Percentiles rank a stretch among this genome's conserved stretches.
phyloP scores from a whole-genome alignment of 2,113 vertebrate genomes.

The Melierax canorus region DNA sequence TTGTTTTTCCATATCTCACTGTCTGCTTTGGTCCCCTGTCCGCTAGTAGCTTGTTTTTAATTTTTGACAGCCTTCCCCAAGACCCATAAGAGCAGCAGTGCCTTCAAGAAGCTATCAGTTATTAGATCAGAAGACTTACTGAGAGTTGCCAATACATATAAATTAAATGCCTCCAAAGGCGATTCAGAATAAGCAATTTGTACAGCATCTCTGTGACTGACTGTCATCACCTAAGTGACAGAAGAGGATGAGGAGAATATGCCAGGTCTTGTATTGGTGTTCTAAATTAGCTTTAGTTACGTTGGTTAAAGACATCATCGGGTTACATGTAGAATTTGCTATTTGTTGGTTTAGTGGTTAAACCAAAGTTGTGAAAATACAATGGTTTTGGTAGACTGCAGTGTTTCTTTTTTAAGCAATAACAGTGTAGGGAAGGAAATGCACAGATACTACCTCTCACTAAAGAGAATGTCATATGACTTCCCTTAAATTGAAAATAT shows the following conservation, averaged over 20 bases:
- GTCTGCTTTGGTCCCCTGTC: neutral
- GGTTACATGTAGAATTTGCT: fast-evolving
- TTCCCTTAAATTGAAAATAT: fast-evolving
- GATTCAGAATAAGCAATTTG: neutral
- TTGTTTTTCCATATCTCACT: neutral
- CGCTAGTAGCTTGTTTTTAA: neutral
- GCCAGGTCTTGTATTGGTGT: neutral
- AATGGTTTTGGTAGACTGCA: fast-evolving
- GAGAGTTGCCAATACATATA: neutral
- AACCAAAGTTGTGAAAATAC: neutral
- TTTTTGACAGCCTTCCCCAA: neutral
- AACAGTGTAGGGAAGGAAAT: neutral
- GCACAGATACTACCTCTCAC: neutral
- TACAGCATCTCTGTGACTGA: fast-evolving
- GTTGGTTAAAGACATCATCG: neutral
- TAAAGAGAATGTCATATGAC: neutral
- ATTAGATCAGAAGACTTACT: fast-evolving
- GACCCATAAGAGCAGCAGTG: fast-evolving
- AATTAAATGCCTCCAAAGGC: neutral
- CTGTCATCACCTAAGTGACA: neutral
- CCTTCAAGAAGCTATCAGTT: neutral
- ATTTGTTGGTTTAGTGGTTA: neutral
- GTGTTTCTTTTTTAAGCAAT: neutral
- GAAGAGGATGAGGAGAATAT: neutral
- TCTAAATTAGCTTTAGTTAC: neutral